Evolutionary conservation across 2,113 vertebrate species (phyloP), one percentile per base, ranked within the genome.

Genomic region (Pao palembangensis): DNA sequence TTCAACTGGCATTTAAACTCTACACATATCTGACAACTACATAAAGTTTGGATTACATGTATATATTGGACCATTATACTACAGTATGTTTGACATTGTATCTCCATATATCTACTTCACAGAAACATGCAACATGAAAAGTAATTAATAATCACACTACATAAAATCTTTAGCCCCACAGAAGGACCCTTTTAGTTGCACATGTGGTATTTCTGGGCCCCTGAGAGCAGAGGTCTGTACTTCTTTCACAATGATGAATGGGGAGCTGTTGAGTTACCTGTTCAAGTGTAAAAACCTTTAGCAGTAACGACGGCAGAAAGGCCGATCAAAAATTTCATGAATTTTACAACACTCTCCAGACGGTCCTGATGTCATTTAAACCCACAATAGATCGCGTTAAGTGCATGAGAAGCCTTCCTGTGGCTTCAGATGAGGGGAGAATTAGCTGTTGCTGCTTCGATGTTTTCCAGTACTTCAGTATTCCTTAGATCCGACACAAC

Each of bases 71-170:
- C 68, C 54, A 54, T 65, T 52, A 61, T 79, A 68, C 69, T 81
- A 81, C 23, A 71, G 20, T 47, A 78, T 66, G 55, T 61, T 71
- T 75, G 70, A 73, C 62, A 78, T 59, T 63, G 19, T 47, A 51
- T 65, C 76, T 67, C 65, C 38, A 73, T 57, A 65, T 76, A 61
- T 67, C 53, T 83, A 86, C 67, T 73, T 80, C 74, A 81, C 68
- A 78, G 68, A 79, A 78, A 83, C 75, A 87, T 83, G 86, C 79
- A 83, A 82, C 71, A 73, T 48, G 49, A 64, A 58, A 65, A 25
- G n/a, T 11, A 48, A 68, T 76, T 61, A 64, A 50, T 54, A 54
- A 69, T 18, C 63, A 64, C 66, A 52, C 71, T 67, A 81, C 46
- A 65, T 51, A 61, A 23, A 59, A 47, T 38, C 34, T 38, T 12